Evolutionary conservation across 2,113 vertebrate genomes (phyloP).

Genomic region (Aramus guarauna): DNA sequence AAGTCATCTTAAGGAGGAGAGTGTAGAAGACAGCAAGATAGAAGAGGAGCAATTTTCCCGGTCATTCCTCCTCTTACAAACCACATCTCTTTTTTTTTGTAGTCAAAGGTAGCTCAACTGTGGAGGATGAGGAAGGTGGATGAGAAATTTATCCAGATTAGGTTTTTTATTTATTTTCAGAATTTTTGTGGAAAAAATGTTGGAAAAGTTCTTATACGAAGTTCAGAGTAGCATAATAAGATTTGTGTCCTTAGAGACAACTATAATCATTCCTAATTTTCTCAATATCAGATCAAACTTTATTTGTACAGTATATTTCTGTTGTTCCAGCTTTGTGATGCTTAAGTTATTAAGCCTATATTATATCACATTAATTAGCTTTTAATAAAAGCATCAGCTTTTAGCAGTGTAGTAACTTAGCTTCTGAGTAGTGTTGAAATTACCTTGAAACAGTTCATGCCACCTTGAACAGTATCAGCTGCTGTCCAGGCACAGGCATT

Average conservation of each 20-base stretch:
- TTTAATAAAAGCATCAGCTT: background rate
- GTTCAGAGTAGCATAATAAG: background rate
- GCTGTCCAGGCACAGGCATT: background rate
- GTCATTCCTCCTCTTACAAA: background rate
- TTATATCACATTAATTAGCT: background rate
- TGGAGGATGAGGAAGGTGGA: background rate
- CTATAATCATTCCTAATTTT: background rate
- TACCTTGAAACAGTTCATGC: background rate
- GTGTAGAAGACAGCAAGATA: background rate
- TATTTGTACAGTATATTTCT: background rate
- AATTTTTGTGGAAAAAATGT: background rate
- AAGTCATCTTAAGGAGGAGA: background rate
- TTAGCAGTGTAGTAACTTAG: background rate
- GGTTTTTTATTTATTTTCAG: background rate
- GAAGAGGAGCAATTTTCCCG: background rate
- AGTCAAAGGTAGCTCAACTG: background rate
- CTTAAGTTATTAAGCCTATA: background rate
- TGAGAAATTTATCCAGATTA: background rate
- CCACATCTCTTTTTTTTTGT: background rate
- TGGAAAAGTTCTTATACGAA: background rate
- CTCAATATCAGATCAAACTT: background rate
- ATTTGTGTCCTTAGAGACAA: background rate
- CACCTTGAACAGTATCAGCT: background rate
- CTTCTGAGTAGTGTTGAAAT: background rate
- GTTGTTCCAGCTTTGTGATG: background rate